phyloP scores from a whole-genome alignment of 2,797 vertebrate genomes.

The Cyclura pinguis region DNA sequence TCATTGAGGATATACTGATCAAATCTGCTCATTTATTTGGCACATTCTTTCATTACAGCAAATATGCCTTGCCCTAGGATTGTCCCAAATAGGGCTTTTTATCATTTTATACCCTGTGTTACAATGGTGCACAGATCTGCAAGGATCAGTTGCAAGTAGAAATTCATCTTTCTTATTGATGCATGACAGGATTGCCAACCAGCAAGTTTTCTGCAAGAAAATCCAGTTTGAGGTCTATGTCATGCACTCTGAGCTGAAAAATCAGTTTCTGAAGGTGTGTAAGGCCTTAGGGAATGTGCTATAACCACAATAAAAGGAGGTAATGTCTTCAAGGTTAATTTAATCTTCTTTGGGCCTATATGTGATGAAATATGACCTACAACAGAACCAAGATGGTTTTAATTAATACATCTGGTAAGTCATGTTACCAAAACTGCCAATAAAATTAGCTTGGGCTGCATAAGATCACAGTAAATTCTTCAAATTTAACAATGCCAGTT shows the following conservation, averaged over 20 bases:
- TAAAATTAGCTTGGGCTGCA: neutral
- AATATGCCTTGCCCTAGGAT: neutral
- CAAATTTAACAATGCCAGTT: neutral
- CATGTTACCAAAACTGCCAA: neutral
- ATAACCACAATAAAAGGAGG: neutral
- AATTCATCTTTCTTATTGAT: neutral
- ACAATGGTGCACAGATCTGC: neutral
- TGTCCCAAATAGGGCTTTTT: neutral
- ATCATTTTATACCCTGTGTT: neutral
- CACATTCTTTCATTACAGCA: neutral
- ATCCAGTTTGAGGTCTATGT: slow-evolving; percentile 1
- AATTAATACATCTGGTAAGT: neutral
- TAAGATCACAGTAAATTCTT: neutral
- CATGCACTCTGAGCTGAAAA: too few relatives aligned
- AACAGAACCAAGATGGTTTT: neutral
- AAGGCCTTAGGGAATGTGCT: neutral
- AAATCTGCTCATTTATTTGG: neutral
- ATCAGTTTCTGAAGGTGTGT: neutral
- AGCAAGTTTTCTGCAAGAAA: neutral
- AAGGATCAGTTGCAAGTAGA: neutral
- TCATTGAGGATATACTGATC: neutral
- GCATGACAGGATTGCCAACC: neutral
- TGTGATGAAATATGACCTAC: neutral
- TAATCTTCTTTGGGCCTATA: neutral
- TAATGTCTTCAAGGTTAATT: neutral